Base-by-base conservation (phyloP, 2,113 vertebrate species). In the Chelonoidis abingdonii region DNA sequence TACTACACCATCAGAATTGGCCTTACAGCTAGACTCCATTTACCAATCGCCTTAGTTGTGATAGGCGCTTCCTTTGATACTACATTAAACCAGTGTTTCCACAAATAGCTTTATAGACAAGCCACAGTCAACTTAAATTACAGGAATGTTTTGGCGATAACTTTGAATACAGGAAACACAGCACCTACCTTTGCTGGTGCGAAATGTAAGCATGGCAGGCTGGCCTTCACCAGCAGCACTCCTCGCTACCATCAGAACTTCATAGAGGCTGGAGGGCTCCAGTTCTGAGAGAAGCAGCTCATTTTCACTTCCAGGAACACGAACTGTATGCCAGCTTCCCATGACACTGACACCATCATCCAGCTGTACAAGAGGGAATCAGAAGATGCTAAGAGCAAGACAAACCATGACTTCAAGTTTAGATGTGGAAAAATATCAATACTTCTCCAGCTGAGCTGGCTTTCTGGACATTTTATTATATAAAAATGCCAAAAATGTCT, bases 161-260 rank as follows among this genome's bases (percentile, higher is more conserved):
- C 49, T 1, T 0, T 0, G 72, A 44, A 69, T 81, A 13, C 3
- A 10, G 79, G 44, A 90, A 17, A 56, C 44, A 1, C 90, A 29
- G 85, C 87, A 62, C 98, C 97, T 78, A 99, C 99, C 99, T 97
- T 99, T 99, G 98, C 99, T 99, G 3, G 99, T 99, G 84, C 99
- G 99, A 93, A 99, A 99, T 1, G 99, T 99, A 65, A 99, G 99
- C 99, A 99, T 99, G 89, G 99, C 99, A 0, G 99, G 99, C 87
- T 99, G 99, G 1, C 99, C 99, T 76, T 99, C 99, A 0, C 99
- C 99, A 0, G 98, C 99, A 0, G 98, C 92, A 2, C 98, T 99
- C 52, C 99, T 98, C 4, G 99, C 99, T 86, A 99, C 99, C 99
- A 99, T 99, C 86, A 99, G 93, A 14, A 99, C 99, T 79, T 99